Evolutionary conservation across 2,113 vertebrate genomes (phyloP).

Genomic region (Zapornia atra): DNA sequence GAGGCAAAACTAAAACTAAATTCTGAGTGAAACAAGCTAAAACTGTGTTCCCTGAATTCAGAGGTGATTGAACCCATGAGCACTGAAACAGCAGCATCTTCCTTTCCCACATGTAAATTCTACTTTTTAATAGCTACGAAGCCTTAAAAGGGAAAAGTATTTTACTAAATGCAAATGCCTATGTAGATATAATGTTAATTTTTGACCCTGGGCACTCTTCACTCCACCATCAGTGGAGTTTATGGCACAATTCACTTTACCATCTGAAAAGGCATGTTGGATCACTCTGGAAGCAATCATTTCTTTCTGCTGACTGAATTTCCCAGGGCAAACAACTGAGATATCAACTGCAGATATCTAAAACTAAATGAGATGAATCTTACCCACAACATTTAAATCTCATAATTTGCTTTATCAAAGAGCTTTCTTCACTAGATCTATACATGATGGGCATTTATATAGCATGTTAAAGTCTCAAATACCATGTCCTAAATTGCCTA

Average conservation of each 20-base stretch:
- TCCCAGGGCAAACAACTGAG: background rate
- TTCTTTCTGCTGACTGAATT: background rate
- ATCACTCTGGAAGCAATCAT: background rate
- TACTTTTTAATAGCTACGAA: background rate
- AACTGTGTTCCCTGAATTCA: background rate
- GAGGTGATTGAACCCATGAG: background rate
- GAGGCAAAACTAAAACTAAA: background rate
- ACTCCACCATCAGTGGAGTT: background rate
- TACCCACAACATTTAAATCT: background rate
- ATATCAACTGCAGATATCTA: background rate
- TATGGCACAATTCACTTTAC: background rate
- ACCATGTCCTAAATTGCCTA: accelerated
- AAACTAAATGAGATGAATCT: background rate
- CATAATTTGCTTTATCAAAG: background rate
- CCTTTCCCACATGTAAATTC: accelerated
- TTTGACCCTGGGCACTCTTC: background rate
- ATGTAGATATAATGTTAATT: background rate
- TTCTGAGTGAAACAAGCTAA: background rate
- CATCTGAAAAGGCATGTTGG: background rate
- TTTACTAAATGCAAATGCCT: background rate
- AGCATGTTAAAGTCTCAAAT: accelerated
- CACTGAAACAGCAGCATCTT: background rate
- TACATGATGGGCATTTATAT: background rate
- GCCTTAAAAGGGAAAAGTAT: background rate
- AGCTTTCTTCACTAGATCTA: background rate